Percentiles rank a stretch among this genome's conserved stretches.
phyloP scores from a whole-genome alignment of 2,113 vertebrate genomes.

The Arvicanthis niloticus region DNA sequence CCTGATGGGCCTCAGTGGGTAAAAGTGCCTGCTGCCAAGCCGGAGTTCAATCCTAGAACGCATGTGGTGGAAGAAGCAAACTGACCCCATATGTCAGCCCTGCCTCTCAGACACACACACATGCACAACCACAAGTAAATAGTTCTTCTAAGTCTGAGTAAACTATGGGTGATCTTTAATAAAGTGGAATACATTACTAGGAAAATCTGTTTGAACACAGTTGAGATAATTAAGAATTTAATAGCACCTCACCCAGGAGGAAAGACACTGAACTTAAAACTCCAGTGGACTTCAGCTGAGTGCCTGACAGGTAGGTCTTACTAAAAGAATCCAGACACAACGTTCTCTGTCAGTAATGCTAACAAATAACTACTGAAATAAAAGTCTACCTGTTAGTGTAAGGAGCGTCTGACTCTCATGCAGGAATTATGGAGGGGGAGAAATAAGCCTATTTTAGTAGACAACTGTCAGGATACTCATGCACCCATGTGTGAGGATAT shows the following conservation, averaged over 20 bases:
- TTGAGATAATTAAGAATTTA: background rate
- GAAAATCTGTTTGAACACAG: background rate
- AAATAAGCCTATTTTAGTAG: background rate
- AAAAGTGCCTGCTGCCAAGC: background rate
- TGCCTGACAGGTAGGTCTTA: background rate
- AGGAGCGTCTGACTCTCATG: background rate
- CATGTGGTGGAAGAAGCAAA: background rate
- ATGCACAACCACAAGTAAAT: background rate
- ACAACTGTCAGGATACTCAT: background rate
- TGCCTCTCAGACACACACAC: background rate
- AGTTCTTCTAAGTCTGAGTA: background rate
- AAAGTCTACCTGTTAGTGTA: background rate
- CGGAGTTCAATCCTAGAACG: too few relatives aligned
- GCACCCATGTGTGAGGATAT: fast-evolving
- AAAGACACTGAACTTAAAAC: background rate
- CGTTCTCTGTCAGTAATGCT: background rate
- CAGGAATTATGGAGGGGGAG: background rate
- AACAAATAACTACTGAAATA: conserved; percentile 37
- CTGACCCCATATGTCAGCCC: background rate
- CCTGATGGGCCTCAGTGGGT: background rate
- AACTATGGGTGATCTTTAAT: background rate
- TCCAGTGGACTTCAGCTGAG: background rate
- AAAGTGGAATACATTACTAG: conserved; percentile 32
- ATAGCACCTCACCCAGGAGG: background rate
- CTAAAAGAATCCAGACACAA: background rate